phyloP scores from a whole-genome alignment of 1,140 invertebrate species.

The Musca vetustissima region DNA sequence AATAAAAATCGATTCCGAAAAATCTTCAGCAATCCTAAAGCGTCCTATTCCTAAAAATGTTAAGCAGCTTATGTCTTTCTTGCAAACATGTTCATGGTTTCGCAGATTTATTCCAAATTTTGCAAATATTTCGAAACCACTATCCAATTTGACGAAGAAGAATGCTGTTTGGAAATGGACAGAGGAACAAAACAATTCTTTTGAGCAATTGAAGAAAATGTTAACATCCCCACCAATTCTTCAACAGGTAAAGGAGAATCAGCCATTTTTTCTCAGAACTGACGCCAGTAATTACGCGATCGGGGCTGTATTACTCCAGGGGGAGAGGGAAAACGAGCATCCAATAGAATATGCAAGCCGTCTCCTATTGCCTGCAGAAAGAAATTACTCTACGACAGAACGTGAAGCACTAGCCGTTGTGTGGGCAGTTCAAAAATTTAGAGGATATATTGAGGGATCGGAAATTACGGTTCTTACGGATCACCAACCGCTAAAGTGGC shows the following conservation, averaged over 20 bases:
- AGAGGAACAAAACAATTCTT: slow-evolving; percentile 32
- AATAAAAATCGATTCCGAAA: slow-evolving; percentile 16
- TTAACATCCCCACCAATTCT: slow-evolving; percentile 37
- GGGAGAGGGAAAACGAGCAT: slow-evolving; percentile 24
- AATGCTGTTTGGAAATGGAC: slow-evolving; percentile 39
- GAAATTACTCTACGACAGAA: slow-evolving; percentile 56
- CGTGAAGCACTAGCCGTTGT: slow-evolving; percentile 58
- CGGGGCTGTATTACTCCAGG: slow-evolving; percentile 43
- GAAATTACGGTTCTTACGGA: slow-evolving; percentile 56
- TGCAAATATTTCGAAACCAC: slow-evolving; percentile 42
- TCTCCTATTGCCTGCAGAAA: slow-evolving; percentile 52
- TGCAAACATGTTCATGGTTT: slow-evolving; percentile 52
- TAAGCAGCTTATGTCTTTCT: slow-evolving; percentile 37
- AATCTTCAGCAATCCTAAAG: not conserved
- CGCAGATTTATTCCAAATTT: slow-evolving; percentile 53
- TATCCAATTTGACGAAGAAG: slow-evolving; percentile 49
- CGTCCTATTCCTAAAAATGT: slow-evolving; percentile 17
- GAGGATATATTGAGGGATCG: slow-evolving; percentile 50
- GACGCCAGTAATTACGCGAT: slow-evolving; percentile 38
- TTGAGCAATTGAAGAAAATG: slow-evolving; percentile 32
- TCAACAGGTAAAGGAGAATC: slow-evolving; percentile 26
- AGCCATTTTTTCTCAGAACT: slow-evolving; percentile 35
- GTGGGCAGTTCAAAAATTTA: slow-evolving; percentile 56
- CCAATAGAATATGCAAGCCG: slow-evolving; percentile 54
- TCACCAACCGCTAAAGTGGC: slow-evolving; percentile 58